phyloP scores from a whole-genome alignment of 1,140 invertebrate species.

The Apis florea region DNA sequence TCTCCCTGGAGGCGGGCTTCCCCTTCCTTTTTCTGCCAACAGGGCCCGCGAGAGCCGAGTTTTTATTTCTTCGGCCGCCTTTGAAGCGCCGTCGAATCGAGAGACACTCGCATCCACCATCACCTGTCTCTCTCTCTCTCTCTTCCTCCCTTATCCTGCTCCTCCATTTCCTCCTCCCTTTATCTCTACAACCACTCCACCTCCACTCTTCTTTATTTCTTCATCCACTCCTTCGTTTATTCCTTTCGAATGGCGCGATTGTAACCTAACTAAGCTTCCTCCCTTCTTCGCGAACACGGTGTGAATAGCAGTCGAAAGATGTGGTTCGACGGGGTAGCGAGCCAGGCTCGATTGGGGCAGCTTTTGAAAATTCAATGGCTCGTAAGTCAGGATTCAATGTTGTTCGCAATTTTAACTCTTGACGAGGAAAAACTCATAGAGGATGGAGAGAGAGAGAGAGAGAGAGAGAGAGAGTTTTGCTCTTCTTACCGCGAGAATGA shows the following conservation, averaged over 20 bases:
- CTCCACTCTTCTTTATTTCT: conserved; percentile 45
- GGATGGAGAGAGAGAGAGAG: too few species aligned
- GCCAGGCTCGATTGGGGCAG: neutral
- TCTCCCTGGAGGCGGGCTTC: conserved; percentile 59
- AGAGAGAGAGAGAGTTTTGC: too few species aligned
- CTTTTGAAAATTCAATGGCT: neutral
- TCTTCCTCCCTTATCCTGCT: conserved; percentile 12
- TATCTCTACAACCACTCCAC: neutral
- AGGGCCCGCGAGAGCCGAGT: conserved; percentile 49
- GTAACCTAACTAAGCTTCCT: neutral
- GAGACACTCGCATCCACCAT: conserved; percentile 57
- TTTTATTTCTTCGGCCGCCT: conserved; percentile 65
- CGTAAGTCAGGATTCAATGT: neutral
- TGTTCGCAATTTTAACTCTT: neutral
- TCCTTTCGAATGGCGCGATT: conserved; percentile 28
- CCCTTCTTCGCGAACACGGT: neutral
- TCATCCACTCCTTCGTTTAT: conserved; percentile 5
- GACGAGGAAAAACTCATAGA: neutral
- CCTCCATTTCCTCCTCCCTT: conserved; percentile 16
- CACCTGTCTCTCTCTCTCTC: conserved; percentile 22
- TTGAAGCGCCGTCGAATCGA: conserved; percentile 67
- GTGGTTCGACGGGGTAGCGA: conserved; percentile 26
- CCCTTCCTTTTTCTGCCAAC: conserved; percentile 63
- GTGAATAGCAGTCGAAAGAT: too few species aligned
- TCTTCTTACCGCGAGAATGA: too few species aligned